Evolutionary conservation across 1,140 invertebrate species (phyloP), one percentile per base, ranked within the genome.

Genomic region (Daktulosphaira vitifoliae): DNA sequence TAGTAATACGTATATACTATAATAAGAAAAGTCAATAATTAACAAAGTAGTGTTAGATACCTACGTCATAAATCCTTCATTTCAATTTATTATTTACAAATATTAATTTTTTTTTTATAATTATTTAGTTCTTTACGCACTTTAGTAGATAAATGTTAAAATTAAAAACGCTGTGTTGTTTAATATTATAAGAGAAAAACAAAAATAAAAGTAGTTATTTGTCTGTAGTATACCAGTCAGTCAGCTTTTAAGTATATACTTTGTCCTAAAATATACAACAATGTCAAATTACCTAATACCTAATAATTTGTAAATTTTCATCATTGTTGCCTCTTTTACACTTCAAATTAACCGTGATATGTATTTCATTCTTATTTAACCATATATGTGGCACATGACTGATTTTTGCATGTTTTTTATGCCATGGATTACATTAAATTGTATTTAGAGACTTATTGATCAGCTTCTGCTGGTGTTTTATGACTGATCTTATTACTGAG

Each of bases 1-100:
- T 62, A 62, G 56, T 29, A n/a, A 9, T 62, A 62, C 39, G 16
- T 48, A 46, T 62, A 62, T 29, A 62, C 3, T 13, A 56, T 42
- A 42, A 56, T 46, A 33, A 62, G 46, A 44, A 44, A 44, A 44
- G n/a, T n/a, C 18, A 59, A 59, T 29, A n/a, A 62, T 62, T 62
- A 62, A 62, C 56, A 62, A n/a, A 33, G 56, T 62, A 62, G 56
- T 48, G 29, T 48, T 62, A 62, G 56, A 62, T 33, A 62, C 56
- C 54, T 59, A 59, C 42, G 16, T 62, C 42, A 11, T 62, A 25
- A 29, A 62, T 62, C 56, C 56, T 62, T 62, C 25, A 6, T 62
- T 48, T 62, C 56, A 46, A 6, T 59, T 62, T 62, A 62, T 62
- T 62, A 59, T 59, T 59, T 59, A 59, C 23, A 16, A 42, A 42